Base-by-base conservation (phyloP, 2,797 vertebrate species). In the Sebastes steindachneri region DNA sequence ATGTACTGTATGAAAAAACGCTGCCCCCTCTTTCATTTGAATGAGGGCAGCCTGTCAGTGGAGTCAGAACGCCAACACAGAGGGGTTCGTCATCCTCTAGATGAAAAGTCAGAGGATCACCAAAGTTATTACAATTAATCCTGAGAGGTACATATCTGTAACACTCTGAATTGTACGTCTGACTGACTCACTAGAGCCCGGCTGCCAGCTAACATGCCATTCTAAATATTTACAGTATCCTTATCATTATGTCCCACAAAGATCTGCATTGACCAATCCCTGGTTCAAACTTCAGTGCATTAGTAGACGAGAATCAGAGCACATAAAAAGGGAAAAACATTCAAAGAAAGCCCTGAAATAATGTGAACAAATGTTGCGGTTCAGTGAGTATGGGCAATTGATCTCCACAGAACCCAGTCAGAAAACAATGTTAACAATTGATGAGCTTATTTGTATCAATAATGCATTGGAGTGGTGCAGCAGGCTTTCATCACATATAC, bases 361-460 rank as follows among this genome's bases (percentile, higher is more conserved):
- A 58, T 28, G 31, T n/a, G n/a, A 79, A 35, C 19, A 9, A 6
- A 54, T 21, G 64, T 17, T 69, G 59, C 21, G 29, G 28, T 51
- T 28, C 21, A 58, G 10, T 64, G 17, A 59, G 53, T 60, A n/a
- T 28, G 12, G 31, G 55, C n/a, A 28, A n/a, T 53, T 53, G 19
- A 51, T 51, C 19, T n/a, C 48, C 37, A 68, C 35, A 37, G 17
- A 62, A 62, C 25, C 12, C 4, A 21, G 9, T 23, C 26, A 55
- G 23, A 75, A 70, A 75, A 70, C 48, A 41, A 28, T 55, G 25
- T 84, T 29, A 77, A 75, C 29, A 68, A 74, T 65, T 76, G 48
- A 82, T 82, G 63, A 77, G 70, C 25, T 66, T 63, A 71, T 69
- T 77, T 74, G 25, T 68, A 73, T 75, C 67, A 77, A 83, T 73